These are phyloP conservation scores for Meloidogyne hapla DNA, from an alignment of 1,140 invertebrate genomes.

Conservation along the genomic window DNA sequence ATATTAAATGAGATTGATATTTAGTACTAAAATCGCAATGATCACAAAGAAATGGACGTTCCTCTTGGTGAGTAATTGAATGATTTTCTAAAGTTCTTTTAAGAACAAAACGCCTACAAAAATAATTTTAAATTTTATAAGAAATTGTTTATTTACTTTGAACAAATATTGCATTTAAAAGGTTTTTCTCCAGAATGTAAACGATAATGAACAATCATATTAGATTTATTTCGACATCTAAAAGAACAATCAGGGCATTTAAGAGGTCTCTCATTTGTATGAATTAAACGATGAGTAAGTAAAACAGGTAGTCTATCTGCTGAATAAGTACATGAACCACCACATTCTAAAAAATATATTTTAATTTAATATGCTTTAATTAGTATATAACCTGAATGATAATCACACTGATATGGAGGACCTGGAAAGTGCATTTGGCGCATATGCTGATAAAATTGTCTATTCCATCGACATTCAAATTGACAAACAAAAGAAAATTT, in stretches of 20 bases:
- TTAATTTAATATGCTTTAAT: background rate
- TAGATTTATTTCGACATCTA: constrained; percentile 66
- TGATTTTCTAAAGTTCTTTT: constrained; percentile 18
- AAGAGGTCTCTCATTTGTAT: constrained; percentile 68
- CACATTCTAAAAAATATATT: background rate
- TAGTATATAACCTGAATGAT: background rate
- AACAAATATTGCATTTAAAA: constrained; percentile 67
- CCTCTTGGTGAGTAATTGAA: constrained; percentile 19
- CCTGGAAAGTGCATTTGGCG: constrained; percentile 59
- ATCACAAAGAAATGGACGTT: constrained; percentile 67
- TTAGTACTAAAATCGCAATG: constrained; percentile 73
- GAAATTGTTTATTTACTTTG: constrained; percentile 68
- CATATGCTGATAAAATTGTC: constrained; percentile 72
- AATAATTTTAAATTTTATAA: constrained; percentile 64
- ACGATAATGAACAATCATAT: constrained; percentile 66
- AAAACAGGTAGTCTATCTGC: constrained; percentile 68
- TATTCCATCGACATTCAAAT: constrained; percentile 72
- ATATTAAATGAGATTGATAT: constrained; percentile 72
- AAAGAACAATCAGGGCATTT: constrained; percentile 67
- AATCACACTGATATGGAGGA: constrained; percentile 14
- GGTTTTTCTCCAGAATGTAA: constrained; percentile 66
- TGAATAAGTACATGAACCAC: constrained; percentile 61
- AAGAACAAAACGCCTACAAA: constrained; percentile 16
- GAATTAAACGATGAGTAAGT: constrained; percentile 68
- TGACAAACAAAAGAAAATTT: constrained; percentile 67